Evolutionary conservation across 2,888 invertebrate species (phyloP), one percentile per base, ranked within the genome.

Genomic region (Hypercompe scribonia): DNA sequence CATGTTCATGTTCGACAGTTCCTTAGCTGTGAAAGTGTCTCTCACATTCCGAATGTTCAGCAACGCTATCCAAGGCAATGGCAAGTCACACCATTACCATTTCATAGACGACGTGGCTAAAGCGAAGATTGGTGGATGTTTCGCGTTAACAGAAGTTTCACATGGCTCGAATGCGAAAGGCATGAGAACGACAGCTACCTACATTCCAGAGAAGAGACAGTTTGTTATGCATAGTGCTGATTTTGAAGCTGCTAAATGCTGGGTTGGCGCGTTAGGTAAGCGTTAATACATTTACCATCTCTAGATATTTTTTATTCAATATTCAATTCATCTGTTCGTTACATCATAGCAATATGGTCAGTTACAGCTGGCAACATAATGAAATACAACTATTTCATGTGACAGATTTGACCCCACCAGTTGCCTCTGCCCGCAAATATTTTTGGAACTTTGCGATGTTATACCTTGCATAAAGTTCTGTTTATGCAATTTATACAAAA

Each of bases 81-180:
- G 98, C 0, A 96, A 96, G 2, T 95, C 96, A 0, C 96, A 97
- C 67, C 97, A 97, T 83, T 92, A 91, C 64, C 93, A 96, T 58
- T 95, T 96, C 77, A 89, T 97, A 0, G 96, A 95, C 65, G 95
- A 93, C 39, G 80, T 89, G 0, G 88, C 91, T 46, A 86, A 88
- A 2, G 95, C 86, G 3, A 88, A 89, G 79, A 94, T 95, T 24
- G 93, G 93, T 0, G 96, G 96, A 0, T 95, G 98, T 84, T 99
- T 98, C 91, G 98, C 98, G 0, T 90, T 99, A 65, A 99, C 99
- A 0, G 99, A 99, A 92, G 97, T 99, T 15, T 97, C 98, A 0
- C 99, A 99, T 90, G 99, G 99, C 0, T 98, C 98, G 39, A 99
- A 99, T 90, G 98, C 98, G 0, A 97, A 97, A 86, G 97, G 97